Evolutionary conservation across 2,888 invertebrate genomes (phyloP), one percentile per base, ranked within the genome.

Genomic region (Drosophila antonietae): DNA sequence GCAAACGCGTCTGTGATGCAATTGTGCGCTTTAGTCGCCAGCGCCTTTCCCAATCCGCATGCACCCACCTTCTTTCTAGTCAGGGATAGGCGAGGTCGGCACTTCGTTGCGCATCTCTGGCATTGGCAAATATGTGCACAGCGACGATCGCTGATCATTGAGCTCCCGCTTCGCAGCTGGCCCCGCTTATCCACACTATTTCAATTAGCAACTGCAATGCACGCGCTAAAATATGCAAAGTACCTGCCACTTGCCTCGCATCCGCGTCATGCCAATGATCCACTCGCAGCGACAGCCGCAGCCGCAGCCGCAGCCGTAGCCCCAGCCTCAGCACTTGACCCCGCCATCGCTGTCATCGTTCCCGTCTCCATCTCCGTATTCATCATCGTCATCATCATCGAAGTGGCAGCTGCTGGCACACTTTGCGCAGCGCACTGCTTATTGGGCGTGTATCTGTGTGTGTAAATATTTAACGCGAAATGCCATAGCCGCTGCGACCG

Each of bases 161-260:
- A 62, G n/a, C 20, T 43, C 28, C 41, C 28, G 14, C n/a, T 7
- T 44, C 61, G 0, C 44, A 4, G 15, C 6, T 1, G 0, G 9
- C 31, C 18, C 53, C 64, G 52, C 67, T 7, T 68, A 57, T 73
- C 80, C 81, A 88, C 89, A 88, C 89, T 89, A 83, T 90, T 85
- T 90, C 90, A 91, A 91, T 91, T 91, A 91, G 91, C 89, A 82
- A 82, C 85, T 87, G 83, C 85, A 87, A 61, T 87, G 85, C 81
- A 83, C 85, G 81, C 80, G 78, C 83, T 81, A 90, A 90, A 80
- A 78, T 85, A 83, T 77, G 90, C 85, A 83, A 85, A 89, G 88
- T 81, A 82, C 81, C 89, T 79, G 73, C 81, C 78, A 74, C 73
- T 81, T 73, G 83, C 80, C 56, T 68, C 53, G 68, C 55, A 39